A percentile compares a stretch with the other conserved stretches of the same genome.
Evolutionary conservation across 2,888 invertebrate species (phyloP).

Genomic region (Aspidiotus rigidus): DNA sequence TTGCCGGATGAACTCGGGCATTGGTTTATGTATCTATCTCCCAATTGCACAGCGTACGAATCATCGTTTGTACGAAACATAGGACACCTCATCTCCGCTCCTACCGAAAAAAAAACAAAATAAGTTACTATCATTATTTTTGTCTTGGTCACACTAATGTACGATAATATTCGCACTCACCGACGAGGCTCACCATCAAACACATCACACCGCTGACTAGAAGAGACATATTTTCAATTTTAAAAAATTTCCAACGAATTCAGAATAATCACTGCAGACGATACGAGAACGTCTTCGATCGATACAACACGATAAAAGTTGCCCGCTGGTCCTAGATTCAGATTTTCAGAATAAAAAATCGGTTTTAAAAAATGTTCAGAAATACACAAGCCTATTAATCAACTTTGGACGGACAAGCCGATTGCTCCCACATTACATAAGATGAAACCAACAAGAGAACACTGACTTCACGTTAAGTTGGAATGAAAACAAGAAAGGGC

Average conservation of each 20-base stretch:
- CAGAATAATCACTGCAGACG: not conserved
- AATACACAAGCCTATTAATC: too few species aligned
- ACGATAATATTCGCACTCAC: not conserved
- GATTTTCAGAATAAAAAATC: too few species aligned
- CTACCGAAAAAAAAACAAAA: constrained; percentile 3
- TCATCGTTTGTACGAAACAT: not conserved
- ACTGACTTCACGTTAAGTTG: too few species aligned
- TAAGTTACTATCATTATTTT: not conserved
- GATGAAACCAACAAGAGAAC: too few species aligned
- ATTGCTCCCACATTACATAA: too few species aligned
- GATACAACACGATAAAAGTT: too few species aligned
- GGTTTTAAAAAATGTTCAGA: too few species aligned
- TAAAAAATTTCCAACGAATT: not conserved
- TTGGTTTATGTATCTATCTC: constrained; percentile 1
- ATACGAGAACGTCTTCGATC: too few species aligned
- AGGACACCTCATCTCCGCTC: constrained; percentile 10
- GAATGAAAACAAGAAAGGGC: too few species aligned
- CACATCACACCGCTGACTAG: not conserved
- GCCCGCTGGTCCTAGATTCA: too few species aligned
- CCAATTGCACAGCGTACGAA: not conserved
- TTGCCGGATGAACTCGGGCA: constrained; percentile 2
- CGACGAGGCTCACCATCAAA: not conserved
- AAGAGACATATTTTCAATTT: not conserved
- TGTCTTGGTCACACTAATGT: too few species aligned
- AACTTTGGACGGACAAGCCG: too few species aligned